Percentiles rank a stretch among this genome's conserved stretches.
phyloP scores from a whole-genome alignment of 2,797 vertebrate genomes.

The Dendrocincla tyrannina region DNA sequence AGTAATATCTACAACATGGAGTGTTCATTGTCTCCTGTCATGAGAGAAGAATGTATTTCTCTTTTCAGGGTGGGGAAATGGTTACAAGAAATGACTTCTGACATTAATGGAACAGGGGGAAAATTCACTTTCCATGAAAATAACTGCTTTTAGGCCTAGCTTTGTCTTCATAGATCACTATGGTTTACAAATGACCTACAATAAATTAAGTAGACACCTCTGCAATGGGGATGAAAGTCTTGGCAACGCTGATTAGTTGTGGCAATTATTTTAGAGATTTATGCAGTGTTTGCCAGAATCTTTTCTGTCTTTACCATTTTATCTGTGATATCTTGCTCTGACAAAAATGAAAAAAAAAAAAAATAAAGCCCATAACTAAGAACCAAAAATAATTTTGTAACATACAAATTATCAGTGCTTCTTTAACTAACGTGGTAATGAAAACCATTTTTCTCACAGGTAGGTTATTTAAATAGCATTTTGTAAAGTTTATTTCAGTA shows the following conservation, averaged over 20 bases:
- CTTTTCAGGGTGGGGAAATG: constrained; percentile 27
- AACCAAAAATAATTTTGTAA: background rate
- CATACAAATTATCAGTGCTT: background rate
- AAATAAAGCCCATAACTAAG: background rate
- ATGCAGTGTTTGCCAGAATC: constrained; percentile 30
- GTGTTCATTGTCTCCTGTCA: constrained; percentile 26
- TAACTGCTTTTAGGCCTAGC: constrained; percentile 57
- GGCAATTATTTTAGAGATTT: constrained; percentile 63
- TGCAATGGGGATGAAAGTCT: background rate
- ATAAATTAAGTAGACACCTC: constrained; percentile 62
- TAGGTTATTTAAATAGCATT: background rate
- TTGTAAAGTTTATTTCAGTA: background rate
- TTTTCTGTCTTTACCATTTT: constrained; percentile 1
- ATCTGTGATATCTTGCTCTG: background rate
- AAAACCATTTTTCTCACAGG: background rate
- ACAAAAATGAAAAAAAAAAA: background rate
- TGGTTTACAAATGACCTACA: constrained; percentile 58
- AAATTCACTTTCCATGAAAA: constrained; percentile 62
- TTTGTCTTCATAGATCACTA: constrained; percentile 60
- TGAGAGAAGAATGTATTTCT: constrained; percentile 30
- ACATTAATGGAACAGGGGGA: constrained; percentile 44
- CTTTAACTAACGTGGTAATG: background rate
- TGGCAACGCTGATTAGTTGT: constrained; percentile 55
- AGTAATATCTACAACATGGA: background rate
- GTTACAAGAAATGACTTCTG: constrained; percentile 56